phyloP scores from a whole-genome alignment of 2,888 invertebrate genomes.

The Rhagonycha lutea region DNA sequence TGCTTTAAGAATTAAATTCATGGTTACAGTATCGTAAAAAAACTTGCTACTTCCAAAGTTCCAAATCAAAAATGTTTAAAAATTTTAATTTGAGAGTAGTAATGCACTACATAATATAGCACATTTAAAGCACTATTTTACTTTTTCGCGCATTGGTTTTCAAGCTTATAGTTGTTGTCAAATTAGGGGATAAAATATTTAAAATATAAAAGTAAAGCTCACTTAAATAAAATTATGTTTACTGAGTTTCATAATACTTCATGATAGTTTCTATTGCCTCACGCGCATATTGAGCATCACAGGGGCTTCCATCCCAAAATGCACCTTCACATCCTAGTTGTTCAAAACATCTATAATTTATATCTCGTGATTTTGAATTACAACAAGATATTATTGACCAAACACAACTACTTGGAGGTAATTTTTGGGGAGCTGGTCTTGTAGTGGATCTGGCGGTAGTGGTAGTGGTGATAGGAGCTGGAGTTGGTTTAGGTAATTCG shows the following conservation, averaged over 20 bases:
- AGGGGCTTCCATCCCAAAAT: not conserved
- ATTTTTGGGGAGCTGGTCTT: not conserved
- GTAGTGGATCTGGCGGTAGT: not conserved
- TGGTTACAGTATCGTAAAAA: too few species aligned
- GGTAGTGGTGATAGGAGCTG: not conserved
- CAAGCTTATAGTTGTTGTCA: not conserved
- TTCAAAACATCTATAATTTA: not conserved
- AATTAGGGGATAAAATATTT: too few species aligned
- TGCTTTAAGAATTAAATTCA: too few species aligned
- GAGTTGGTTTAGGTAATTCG: not conserved
- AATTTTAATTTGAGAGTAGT: too few species aligned
- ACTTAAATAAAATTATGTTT: not conserved
- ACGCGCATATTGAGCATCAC: not conserved
- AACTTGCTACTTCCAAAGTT: too few species aligned
- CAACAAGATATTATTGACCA: not conserved
- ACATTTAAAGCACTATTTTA: too few species aligned
- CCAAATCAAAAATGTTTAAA: too few species aligned
- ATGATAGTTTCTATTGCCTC: not conserved
- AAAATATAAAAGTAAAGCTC: too few species aligned
- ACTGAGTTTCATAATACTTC: not conserved
- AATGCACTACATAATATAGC: too few species aligned
- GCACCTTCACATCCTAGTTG: not conserved
- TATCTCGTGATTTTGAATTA: not conserved
- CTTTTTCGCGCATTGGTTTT: not conserved
- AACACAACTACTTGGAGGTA: not conserved